These are phyloP conservation scores for Ochotona princeps DNA, from an alignment of 2,113 vertebrate genomes.

Conservation along the genomic window DNA sequence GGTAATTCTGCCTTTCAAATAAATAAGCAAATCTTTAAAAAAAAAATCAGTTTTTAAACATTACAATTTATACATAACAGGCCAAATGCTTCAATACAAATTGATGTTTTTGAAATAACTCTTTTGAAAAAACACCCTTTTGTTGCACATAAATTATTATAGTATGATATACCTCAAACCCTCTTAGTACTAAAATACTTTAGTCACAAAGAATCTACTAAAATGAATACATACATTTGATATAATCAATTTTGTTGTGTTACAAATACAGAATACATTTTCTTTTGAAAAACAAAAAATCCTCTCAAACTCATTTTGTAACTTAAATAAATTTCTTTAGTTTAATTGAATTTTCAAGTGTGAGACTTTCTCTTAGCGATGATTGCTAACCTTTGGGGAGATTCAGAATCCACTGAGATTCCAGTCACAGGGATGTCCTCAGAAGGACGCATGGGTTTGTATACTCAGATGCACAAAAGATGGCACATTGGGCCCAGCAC, in stretches of 20 bases:
- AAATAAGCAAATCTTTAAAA: neutral
- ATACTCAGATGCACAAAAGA: neutral
- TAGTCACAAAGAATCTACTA: slow-evolving; percentile 21
- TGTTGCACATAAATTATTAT: slow-evolving; percentile 1
- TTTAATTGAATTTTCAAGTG: slow-evolving; percentile 58
- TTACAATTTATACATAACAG: neutral
- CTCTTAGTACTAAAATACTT: slow-evolving; percentile 4
- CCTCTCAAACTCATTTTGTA: slow-evolving; percentile 42
- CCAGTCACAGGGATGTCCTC: neutral
- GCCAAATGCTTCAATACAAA: neutral
- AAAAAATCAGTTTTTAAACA: neutral
- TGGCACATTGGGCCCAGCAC: too few relatives aligned
- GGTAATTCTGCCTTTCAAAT: too few relatives aligned
- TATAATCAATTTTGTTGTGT: neutral
- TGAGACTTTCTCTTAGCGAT: neutral
- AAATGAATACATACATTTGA: slow-evolving; percentile 23
- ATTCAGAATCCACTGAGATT: slow-evolving; percentile 8
- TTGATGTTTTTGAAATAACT: slow-evolving; percentile 40
- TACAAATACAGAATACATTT: slow-evolving; percentile 50
- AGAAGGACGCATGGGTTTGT: neutral
- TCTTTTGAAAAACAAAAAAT: slow-evolving; percentile 49
- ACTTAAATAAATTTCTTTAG: slow-evolving; percentile 46
- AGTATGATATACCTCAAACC: slow-evolving; percentile 8
- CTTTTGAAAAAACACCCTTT: slow-evolving; percentile 7
- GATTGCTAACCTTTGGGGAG: slow-evolving; percentile 34